phyloP scores from a whole-genome alignment of 2,888 invertebrate genomes.

The Tachystola acroxantha region DNA sequence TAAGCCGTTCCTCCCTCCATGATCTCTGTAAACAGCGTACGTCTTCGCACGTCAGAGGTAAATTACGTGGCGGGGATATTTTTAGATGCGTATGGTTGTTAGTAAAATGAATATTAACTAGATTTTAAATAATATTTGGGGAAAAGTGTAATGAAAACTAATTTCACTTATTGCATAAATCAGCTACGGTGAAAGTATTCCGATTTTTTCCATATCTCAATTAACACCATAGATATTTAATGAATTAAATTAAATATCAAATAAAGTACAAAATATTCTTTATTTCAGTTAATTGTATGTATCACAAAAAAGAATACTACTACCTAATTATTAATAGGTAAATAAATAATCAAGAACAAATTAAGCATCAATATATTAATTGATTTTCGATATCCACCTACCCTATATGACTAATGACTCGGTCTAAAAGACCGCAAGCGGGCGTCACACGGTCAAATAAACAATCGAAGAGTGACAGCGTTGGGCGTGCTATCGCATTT shows the following conservation, averaged over 20 bases:
- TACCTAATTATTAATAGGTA: too few relatives aligned
- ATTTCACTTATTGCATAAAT: too few relatives aligned
- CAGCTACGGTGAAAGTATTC: too few relatives aligned
- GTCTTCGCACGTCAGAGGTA: conserved; percentile 8
- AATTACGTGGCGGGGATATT: conserved; percentile 5
- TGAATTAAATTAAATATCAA: too few relatives aligned
- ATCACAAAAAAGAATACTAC: too few relatives aligned
- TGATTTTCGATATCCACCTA: too few relatives aligned
- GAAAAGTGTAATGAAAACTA: not conserved
- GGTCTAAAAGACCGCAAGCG: conserved; percentile 26
- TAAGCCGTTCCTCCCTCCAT: not conserved
- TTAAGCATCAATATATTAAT: conserved; percentile 1
- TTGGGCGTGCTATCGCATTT: conserved; percentile 66
- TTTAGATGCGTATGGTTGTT: not conserved
- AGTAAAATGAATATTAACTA: not conserved
- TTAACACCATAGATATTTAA: too few relatives aligned
- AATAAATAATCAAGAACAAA: too few relatives aligned
- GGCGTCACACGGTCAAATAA: conserved; percentile 57
- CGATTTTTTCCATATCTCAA: too few relatives aligned
- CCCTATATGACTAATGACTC: too few relatives aligned
- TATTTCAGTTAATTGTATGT: too few relatives aligned
- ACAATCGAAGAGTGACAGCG: conserved; percentile 69
- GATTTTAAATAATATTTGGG: not conserved
- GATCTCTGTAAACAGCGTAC: conserved; percentile 8
- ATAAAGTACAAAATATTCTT: too few relatives aligned